Percentiles rank a stretch among this genome's conserved stretches.
Conservation (phyloP, 2,797 vertebrate genomes). For the Scarus forsteni region DNA sequence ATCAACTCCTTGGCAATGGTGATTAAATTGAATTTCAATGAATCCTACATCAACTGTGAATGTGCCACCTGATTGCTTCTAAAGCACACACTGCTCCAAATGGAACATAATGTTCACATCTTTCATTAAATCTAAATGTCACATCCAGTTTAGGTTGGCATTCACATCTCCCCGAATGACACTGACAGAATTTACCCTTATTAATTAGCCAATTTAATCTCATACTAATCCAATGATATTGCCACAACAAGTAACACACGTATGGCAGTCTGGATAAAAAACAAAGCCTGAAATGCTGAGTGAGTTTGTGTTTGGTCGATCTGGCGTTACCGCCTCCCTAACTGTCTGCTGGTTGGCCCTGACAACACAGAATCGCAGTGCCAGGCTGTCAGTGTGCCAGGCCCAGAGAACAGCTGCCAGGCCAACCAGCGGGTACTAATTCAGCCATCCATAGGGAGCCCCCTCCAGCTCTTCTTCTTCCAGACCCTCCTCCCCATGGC, state of each 20-base stretch:
- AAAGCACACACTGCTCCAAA: slow-evolving; percentile 15
- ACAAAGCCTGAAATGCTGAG: slow-evolving; percentile 62
- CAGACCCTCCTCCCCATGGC: slow-evolving; percentile 71
- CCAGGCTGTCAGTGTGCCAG: slow-evolving; percentile 82
- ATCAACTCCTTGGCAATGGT: too few relatives aligned
- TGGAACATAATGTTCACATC: slow-evolving; percentile 32
- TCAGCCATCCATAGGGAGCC: slow-evolving; percentile 84
- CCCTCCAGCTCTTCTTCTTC: slow-evolving; percentile 67
- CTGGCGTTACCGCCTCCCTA: slow-evolving; percentile 53
- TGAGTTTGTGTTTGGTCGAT: slow-evolving; percentile 64
- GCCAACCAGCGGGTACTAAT: slow-evolving; percentile 84
- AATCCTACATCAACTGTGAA: slow-evolving; percentile 11
- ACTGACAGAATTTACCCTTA: slow-evolving; percentile 61
- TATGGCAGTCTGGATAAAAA: slow-evolving; percentile 50
- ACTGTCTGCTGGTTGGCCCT: slow-evolving; percentile 75
- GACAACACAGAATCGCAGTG: slow-evolving; percentile 69
- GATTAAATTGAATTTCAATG: slow-evolving; percentile 35
- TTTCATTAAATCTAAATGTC: slow-evolving; percentile 70
- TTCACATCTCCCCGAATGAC: slow-evolving; percentile 52
- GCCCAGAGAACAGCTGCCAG: slow-evolving; percentile 84
- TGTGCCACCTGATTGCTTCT: slow-evolving; percentile 32
- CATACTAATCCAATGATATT: slow-evolving; percentile 72
- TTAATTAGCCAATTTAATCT: slow-evolving; percentile 74
- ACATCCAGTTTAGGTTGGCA: slow-evolving; percentile 42
- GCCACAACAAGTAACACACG: slow-evolving; percentile 61